Conservation (phyloP, 2,888 invertebrate species). For the Micoletzkya japonica region DNA sequence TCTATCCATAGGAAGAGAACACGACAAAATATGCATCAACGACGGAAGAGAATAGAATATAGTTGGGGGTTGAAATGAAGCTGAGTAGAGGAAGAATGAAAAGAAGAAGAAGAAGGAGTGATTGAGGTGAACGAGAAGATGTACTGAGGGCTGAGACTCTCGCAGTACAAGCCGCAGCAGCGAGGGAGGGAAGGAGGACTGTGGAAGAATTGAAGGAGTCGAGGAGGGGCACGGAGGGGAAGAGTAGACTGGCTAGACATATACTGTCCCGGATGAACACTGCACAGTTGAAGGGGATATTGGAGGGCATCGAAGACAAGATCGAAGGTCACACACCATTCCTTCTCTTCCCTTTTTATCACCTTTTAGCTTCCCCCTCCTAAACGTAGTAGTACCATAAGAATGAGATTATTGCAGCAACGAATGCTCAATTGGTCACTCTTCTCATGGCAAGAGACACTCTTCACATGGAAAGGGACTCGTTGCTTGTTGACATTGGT, state of each 20-base stretch:
- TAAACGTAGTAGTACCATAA: no score
- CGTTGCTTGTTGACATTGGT: slow-evolving; percentile 94
- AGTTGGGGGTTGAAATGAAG: no score
- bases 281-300: slow-evolving; percentile 88
- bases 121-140: slow-evolving; percentile 76
- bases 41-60: no score
- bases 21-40: no score
- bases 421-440: slow-evolving; percentile 87
- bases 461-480: slow-evolving; percentile 95
- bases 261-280: slow-evolving; percentile 77
- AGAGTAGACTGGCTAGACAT: slow-evolving; percentile 15
- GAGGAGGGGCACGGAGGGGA: not conserved
- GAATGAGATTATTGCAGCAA: slow-evolving; percentile 67
- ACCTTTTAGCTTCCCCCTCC: slow-evolving; percentile 7
- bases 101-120: not conserved
- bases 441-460: slow-evolving; percentile 89
- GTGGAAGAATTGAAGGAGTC: slow-evolving; percentile 9
- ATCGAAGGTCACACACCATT: slow-evolving; percentile 74
- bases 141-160: slow-evolving; percentile 81
- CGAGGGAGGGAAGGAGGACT: slow-evolving; percentile 3
- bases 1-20: not conserved
- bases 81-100: not conserved
- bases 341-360: not conserved
- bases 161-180: slow-evolving; percentile 10
- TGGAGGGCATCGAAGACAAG: slow-evolving; percentile 89